phyloP scores from a whole-genome alignment of 64 coral and sea anemone species.

The Astreopora myriophthalma region DNA sequence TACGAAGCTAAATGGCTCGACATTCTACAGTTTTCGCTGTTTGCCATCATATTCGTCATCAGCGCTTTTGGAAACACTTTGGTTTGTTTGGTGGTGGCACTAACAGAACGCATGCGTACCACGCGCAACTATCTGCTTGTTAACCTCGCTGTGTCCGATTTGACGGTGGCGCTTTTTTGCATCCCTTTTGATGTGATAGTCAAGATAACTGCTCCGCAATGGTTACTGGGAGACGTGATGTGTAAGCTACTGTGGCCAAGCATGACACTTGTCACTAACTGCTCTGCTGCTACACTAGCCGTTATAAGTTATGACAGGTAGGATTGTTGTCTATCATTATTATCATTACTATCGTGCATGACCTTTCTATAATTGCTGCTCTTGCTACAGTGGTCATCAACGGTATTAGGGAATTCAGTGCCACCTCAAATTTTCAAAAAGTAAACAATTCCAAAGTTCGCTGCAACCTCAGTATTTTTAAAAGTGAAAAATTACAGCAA shows the following conservation, averaged over 20 bases:
- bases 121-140: conserved; percentile 85
- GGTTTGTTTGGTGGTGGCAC: conserved; percentile 72
- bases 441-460: too few species aligned
- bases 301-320: conserved; percentile 70
- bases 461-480: too few species aligned
- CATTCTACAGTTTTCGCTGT: conserved; percentile 38
- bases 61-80: conserved; percentile 54
- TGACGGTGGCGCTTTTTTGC: conserved; percentile 63
- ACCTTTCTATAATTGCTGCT: too few species aligned
- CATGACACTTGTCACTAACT: conserved; percentile 70
- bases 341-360: too few species aligned
- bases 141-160: conserved; percentile 84
- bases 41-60: conserved; percentile 38
- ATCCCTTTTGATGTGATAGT: conserved; percentile 69
- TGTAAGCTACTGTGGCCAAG: conserved; percentile 73
- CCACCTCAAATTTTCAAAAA: too few species aligned
- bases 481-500: too few species aligned
- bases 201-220: conserved; percentile 4
- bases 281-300: conserved; percentile 61
- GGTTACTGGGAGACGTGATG: conserved; percentile 31
- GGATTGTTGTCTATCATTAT: not conserved
- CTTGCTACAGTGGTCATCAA: too few species aligned
- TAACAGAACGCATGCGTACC: conserved; percentile 70
- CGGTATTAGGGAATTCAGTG: too few species aligned
- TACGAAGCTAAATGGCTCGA: not conserved